Conservation (phyloP, 1,140 invertebrate species). For the Oedothorax gibbosus region DNA sequence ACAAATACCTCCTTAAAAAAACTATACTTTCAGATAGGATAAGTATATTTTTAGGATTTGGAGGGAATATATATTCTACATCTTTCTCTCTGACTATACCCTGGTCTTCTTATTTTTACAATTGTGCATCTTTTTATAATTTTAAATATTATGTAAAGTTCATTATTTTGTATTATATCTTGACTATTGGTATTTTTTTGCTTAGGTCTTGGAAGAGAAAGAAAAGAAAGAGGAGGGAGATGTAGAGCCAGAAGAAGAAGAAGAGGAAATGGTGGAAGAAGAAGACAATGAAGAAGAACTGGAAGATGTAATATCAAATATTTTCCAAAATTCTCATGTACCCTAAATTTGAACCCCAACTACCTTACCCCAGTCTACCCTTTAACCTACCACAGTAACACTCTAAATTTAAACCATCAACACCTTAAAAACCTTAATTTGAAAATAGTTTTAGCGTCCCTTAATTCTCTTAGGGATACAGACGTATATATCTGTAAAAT, state of each 20-base stretch:
- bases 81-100: no score
- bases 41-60: neutral
- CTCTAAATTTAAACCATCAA: no score
- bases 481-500: no score
- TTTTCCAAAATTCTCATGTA: no score
- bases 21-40: neutral
- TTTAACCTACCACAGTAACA: no score
- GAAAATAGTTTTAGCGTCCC: no score
- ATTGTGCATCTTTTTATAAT: neutral
- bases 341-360: no score
- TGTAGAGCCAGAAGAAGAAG: slow-evolving; percentile 71
- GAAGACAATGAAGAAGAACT: slow-evolving; percentile 65
- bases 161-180: neutral
- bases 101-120: no score
- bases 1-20: neutral
- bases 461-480: no score
- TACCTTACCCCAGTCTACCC: no score
- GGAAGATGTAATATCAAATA: slow-evolving; percentile 25
- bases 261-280: slow-evolving; percentile 67
- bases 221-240: slow-evolving; percentile 66
- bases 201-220: slow-evolving; percentile 74
- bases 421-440: no score
- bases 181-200: neutral
- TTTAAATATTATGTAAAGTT: neutral
- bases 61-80: neutral